Evolutionary conservation across 2,888 invertebrate species (phyloP), one percentile per base, ranked within the genome.

Genomic region (Lasioglossum figueresi): DNA sequence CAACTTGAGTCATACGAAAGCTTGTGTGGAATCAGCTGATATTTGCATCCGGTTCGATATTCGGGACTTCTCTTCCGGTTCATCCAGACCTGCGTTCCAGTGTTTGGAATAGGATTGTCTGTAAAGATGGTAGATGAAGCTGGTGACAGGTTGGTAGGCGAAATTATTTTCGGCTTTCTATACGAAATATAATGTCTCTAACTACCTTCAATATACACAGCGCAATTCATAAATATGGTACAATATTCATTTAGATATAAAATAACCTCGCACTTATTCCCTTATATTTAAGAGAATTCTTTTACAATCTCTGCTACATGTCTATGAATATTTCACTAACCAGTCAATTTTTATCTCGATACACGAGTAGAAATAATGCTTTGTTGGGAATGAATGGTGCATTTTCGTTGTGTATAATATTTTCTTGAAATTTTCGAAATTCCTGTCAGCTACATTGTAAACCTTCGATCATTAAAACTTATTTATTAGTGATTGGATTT

Each of bases 101-200:
- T 88, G 79, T 88, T 86, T 84, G 85, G 82, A 78, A 0, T 48
- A 48, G 88, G 85, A 89, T 77, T 86, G 87, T 82, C 86, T 85
- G 91, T 86, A 90, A 93, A 93, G 92, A 94, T 94, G 94, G 94
- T 94, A 93, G 95, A 95, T 93, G 94, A 94, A 93, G 94, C 92
- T 92, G 93, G 92, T 94, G 94, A 95, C 94, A 95, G 95, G 95
- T 95, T 93, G 88, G 95, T 94, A 91, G 80, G 81, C 81, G 70
- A 83, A 79, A 88, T 88, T 84, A 84, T 85, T 86, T 82, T 70
- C 72, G 27, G 80, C 80, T 82, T 83, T 86, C 52, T 74, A 12
- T 27, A 63, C 70, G 56, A 78, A 52, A 85, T 45, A 27, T 75
- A 56, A 68, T 79, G 63, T 27, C 63, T 74, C 40, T 31, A 48